Conservation (phyloP, 2,797 vertebrate species). For the Sebastes minor region DNA sequence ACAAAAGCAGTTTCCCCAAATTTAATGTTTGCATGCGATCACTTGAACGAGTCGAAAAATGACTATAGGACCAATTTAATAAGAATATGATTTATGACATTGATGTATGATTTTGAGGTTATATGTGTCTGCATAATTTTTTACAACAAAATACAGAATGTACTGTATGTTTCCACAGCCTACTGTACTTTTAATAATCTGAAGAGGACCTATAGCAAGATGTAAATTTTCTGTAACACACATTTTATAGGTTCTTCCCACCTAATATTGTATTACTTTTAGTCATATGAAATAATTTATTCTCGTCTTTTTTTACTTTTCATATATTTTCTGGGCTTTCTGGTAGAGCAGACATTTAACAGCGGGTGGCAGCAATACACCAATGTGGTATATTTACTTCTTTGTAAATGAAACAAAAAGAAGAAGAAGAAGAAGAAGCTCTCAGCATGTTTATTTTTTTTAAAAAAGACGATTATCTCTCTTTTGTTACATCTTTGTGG, state of each 20-base stretch:
- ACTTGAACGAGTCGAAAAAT: too few relatives aligned
- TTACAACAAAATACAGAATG: not conserved
- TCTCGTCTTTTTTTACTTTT: not conserved
- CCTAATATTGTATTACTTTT: not conserved
- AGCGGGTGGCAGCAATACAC: not conserved
- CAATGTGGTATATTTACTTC: not conserved
- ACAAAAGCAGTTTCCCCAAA: too few relatives aligned
- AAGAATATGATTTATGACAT: too few relatives aligned
- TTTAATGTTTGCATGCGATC: too few relatives aligned
- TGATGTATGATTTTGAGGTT: too few relatives aligned
- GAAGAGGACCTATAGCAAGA: not conserved
- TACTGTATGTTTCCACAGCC: not conserved
- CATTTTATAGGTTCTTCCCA: not conserved
- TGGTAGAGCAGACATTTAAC: not conserved
- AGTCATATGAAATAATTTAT: not conserved
- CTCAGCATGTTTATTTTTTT: not conserved
- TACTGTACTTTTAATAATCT: not conserved
- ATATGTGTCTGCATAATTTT: not conserved
- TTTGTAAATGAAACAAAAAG: not conserved
- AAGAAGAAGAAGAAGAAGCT: not conserved
- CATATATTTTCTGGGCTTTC: not conserved
- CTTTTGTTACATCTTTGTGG: not conserved
- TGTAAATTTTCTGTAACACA: not conserved
- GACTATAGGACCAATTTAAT: too few relatives aligned
- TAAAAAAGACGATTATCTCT: not conserved